Conservation (phyloP, 2,888 invertebrate species). For the Melikaiella ostensackeni region DNA sequence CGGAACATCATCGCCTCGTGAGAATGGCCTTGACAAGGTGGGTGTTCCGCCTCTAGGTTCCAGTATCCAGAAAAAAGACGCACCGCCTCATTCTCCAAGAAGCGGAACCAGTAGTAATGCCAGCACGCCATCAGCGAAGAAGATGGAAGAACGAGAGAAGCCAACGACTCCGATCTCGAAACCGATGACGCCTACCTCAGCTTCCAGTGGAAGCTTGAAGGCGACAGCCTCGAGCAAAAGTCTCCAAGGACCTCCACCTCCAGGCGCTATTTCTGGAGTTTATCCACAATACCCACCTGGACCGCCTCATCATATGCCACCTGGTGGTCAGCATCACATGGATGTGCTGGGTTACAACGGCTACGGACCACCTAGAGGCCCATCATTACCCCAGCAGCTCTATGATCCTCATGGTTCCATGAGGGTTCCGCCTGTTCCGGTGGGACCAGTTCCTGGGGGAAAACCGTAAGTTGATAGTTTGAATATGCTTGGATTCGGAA, state of each 20-base stretch:
- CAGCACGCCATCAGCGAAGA: conserved; percentile 91
- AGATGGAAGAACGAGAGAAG: conserved; percentile 87
- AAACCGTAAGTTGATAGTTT: conserved; percentile 86
- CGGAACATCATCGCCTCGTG: conserved; percentile 90
- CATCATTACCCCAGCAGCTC: conserved; percentile 79
- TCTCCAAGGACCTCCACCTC: conserved; percentile 75
- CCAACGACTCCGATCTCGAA: conserved; percentile 94
- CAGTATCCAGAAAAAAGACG: conserved; percentile 73
- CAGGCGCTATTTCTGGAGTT: conserved; percentile 71
- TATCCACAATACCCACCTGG: conserved; percentile 77
- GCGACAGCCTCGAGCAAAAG: conserved; percentile 71
- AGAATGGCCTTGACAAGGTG: conserved; percentile 90
- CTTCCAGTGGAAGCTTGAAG: conserved; percentile 66
- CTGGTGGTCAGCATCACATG: conserved; percentile 80
- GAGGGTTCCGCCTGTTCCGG: conserved; percentile 81
- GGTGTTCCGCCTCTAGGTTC: conserved; percentile 71
- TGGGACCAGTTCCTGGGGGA: conserved; percentile 86
- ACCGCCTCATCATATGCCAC: conserved; percentile 81
- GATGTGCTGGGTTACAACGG: conserved; percentile 82
- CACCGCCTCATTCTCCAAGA: conserved; percentile 78
- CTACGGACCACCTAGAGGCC: conserved; percentile 81
- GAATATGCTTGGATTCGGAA: background rate
- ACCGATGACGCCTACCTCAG: conserved; percentile 90
- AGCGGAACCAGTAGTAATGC: conserved; percentile 94
- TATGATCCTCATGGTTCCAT: conserved; percentile 84